Conservation (phyloP, 2,888 invertebrate species). For the Harmothoe impar region DNA sequence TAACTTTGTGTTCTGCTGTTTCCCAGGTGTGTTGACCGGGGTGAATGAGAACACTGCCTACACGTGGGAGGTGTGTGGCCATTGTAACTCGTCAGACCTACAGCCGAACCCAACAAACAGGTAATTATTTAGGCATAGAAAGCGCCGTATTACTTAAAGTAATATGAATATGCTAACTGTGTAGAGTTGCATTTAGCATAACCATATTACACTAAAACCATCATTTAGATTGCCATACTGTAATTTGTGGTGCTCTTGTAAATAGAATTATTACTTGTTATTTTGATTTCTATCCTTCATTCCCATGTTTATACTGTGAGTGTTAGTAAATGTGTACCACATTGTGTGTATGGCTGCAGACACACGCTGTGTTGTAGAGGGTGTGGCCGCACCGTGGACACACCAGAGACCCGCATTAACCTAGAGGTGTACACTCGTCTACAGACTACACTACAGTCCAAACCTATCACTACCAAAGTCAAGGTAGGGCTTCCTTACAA, state of each 20-base stretch:
- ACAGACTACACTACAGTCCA: neutral
- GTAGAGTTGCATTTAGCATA: no score
- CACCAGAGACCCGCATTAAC: neutral
- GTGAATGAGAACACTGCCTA: conserved; percentile 33
- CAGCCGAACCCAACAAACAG: neutral
- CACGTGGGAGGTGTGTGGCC: conserved; percentile 32
- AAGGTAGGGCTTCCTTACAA: neutral
- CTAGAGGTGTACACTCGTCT: conserved; percentile 5
- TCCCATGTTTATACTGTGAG: no score
- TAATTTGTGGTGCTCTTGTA: neutral
- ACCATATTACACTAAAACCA: no score
- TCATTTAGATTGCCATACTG: no score
- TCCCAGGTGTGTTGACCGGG: neutral
- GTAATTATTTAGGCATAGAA: no score
- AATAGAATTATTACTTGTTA: neutral
- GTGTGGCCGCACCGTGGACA: neutral
- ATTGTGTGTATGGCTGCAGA: neutral
- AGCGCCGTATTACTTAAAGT: no score
- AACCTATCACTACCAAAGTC: neutral
- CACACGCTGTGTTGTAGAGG: neutral
- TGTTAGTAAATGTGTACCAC: no score
- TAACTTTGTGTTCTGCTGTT: no score
- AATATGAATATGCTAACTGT: no score
- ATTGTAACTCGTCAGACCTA: neutral
- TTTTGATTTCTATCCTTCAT: no score